Conservation (phyloP, 1,140 invertebrate species). For the Atopsyche davidsoni region DNA sequence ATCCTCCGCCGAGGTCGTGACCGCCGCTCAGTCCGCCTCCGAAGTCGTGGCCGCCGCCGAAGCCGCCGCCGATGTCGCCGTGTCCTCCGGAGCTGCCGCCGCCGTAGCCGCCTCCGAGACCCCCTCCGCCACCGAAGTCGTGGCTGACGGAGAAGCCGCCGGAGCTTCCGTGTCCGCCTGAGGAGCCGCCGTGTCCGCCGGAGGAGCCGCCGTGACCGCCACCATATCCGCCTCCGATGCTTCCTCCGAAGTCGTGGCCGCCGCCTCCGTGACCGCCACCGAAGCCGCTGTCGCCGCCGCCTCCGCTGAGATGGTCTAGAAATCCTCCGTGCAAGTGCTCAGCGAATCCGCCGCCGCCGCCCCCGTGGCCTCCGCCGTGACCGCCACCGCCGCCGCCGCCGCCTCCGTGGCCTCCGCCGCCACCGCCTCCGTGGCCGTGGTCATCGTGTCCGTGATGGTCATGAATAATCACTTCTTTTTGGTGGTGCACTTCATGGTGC, state of each 20-base stretch:
- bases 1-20: slow-evolving; percentile 9
- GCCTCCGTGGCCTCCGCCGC: slow-evolving; percentile 3
- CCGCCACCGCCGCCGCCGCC: slow-evolving; percentile 1
- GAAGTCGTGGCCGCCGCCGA: neutral
- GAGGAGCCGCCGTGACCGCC: slow-evolving; percentile 4
- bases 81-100: neutral
- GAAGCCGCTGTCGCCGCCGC: slow-evolving; percentile 1
- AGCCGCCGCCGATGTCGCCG: slow-evolving; percentile 2
- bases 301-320: neutral
- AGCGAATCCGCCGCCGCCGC: slow-evolving; percentile 2
- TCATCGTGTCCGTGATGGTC: slow-evolving; percentile 11
- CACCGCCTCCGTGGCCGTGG: neutral
- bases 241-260: slow-evolving; percentile 2
- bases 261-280: slow-evolving; percentile 11
- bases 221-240: neutral
- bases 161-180: slow-evolving; percentile 11
- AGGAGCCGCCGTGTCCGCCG: slow-evolving; percentile 12
- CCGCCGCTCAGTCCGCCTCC: slow-evolving; percentile 9
- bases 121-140: slow-evolving; percentile 3
- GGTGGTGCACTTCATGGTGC: slow-evolving; percentile 21
- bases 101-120: slow-evolving; percentile 3
- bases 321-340: slow-evolving; percentile 6
- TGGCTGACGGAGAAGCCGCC: no score
- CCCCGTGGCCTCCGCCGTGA: neutral
- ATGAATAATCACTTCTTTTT: slow-evolving; percentile 24